phyloP scores from a whole-genome alignment of 2,113 vertebrate species.

The Tenrec ecaudatus region DNA sequence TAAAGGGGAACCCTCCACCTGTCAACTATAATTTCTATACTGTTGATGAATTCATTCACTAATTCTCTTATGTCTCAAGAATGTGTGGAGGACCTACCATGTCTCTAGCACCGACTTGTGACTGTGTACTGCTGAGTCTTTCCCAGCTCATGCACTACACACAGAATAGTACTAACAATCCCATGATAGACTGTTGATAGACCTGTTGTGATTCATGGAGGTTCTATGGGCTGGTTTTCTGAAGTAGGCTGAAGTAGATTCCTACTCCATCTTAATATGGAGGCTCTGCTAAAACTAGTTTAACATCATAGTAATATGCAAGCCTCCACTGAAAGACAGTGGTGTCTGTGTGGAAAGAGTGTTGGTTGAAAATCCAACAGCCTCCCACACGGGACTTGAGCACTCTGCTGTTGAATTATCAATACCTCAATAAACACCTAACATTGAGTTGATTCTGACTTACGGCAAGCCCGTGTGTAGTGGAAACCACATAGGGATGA shows the following conservation, averaged over 20 bases:
- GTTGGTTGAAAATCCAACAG: background rate
- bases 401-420: background rate
- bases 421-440: background rate
- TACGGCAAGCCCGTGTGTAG: too few species aligned
- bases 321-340: background rate
- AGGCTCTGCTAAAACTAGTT: background rate
- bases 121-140: background rate
- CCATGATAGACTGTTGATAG: too few species aligned
- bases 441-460: background rate
- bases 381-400: background rate
- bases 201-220: too few species aligned
- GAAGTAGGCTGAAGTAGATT: background rate
- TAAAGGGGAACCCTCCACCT: background rate
- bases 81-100: background rate
- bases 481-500: background rate
- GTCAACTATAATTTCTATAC: background rate
- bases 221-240: too few species aligned
- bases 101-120: background rate
- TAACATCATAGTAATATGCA: background rate
- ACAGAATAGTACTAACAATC: too few species aligned
- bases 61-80: conserved; percentile 18
- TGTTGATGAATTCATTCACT: background rate
- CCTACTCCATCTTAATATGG: background rate
- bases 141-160: background rate
- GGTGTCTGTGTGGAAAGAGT: background rate